Percentiles rank a stretch among this genome's conserved stretches.
These are phyloP conservation scores for Phaonia tiefii DNA, from an alignment of 2,888 invertebrate genomes.

Conservation along the genomic window DNA sequence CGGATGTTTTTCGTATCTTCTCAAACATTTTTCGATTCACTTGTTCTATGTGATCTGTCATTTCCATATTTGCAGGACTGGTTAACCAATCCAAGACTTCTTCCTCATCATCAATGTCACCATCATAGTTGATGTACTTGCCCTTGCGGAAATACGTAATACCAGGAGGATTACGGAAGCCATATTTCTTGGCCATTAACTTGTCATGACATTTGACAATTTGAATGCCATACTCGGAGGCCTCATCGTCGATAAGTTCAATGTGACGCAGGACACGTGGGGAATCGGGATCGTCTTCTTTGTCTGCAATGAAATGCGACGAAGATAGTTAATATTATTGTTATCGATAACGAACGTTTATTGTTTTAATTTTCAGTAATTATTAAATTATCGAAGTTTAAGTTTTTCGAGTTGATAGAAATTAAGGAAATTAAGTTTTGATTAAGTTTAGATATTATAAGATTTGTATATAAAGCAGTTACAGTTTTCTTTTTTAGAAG, in stretches of 20 bases:
- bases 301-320: constrained; percentile 82
- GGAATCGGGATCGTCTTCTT: constrained; percentile 90
- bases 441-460: too few species aligned
- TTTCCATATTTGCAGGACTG: constrained; percentile 95
- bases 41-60: constrained; percentile 94
- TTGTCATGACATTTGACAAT: constrained; percentile 93
- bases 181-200: constrained; percentile 96
- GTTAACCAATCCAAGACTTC: constrained; percentile 94
- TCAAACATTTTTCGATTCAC: constrained; percentile 96
- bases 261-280: constrained; percentile 91
- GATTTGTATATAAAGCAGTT: constrained; percentile 70
- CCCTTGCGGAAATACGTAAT: constrained; percentile 94
- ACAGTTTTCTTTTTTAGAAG: constrained; percentile 67
- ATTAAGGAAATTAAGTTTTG: constrained; percentile 9
- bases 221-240: constrained; percentile 94
- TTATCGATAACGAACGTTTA: neutral
- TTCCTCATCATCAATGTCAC: constrained; percentile 95
- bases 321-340: constrained; percentile 14
- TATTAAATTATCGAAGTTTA: neutral
- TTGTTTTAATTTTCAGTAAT: neutral
- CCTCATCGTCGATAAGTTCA: constrained; percentile 95
- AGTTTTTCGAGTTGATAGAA: constrained; percentile 6
- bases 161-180: constrained; percentile 93
- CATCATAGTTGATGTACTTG: constrained; percentile 94
- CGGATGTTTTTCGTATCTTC: constrained; percentile 92